Percentiles rank a stretch among this genome's conserved stretches.
Conservation (phyloP, 1,140 invertebrate genomes). For the Macrostomum lignano region DNA sequence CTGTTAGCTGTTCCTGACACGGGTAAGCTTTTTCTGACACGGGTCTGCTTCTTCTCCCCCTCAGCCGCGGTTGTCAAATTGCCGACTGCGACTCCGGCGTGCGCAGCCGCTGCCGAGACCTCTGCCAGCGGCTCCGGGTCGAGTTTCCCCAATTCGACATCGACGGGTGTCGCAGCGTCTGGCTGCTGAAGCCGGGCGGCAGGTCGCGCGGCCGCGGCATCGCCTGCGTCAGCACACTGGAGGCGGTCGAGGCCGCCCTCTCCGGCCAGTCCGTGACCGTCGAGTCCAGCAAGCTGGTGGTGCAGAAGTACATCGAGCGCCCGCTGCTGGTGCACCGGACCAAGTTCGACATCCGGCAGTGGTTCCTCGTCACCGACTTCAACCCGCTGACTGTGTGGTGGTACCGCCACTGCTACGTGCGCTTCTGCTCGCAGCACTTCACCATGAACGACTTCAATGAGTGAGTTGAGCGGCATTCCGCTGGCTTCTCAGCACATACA, state of each 20-base stretch:
- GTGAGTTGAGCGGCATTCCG: slow-evolving; percentile 17
- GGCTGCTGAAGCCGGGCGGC: slow-evolving; percentile 78
- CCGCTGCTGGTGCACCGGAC: slow-evolving; percentile 52
- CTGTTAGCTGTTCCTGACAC: too few species aligned
- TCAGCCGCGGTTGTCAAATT: too few species aligned
- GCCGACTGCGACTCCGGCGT: too few species aligned
- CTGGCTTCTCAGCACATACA: too few species aligned
- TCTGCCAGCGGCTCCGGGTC: neutral
- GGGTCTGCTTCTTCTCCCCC: too few species aligned
- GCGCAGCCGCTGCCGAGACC: neutral
- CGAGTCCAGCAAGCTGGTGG: slow-evolving; percentile 37
- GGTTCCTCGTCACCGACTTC: slow-evolving; percentile 55
- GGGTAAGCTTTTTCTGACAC: too few species aligned
- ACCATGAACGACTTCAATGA: slow-evolving; percentile 57
- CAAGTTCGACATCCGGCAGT: slow-evolving; percentile 54
- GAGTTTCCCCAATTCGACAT: slow-evolving; percentile 44
- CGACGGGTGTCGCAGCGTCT: slow-evolving; percentile 56
- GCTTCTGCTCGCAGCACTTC: slow-evolving; percentile 70
- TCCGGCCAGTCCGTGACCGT: too few species aligned
- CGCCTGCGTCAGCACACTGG: neutral
- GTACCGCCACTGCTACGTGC: slow-evolving; percentile 53
- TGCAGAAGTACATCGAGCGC: slow-evolving; percentile 64
- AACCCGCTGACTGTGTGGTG: slow-evolving; percentile 76
- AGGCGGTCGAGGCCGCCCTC: too few species aligned
- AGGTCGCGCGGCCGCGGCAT: slow-evolving; percentile 48